phyloP scores from a whole-genome alignment of 1,140 invertebrate species.

The Calephelis nemesis region DNA sequence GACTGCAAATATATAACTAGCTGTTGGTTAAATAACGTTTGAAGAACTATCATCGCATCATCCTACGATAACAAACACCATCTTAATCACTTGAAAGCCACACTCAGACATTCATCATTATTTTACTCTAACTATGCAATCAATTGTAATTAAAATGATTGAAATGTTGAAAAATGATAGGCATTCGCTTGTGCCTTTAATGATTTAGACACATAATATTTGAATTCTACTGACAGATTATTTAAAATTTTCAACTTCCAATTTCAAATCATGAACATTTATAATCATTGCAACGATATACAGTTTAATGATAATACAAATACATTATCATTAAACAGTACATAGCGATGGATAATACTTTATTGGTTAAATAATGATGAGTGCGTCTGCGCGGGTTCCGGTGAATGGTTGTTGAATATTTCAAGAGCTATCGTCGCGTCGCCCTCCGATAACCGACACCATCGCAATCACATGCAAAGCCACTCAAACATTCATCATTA shows the following conservation, averaged over 20 bases:
- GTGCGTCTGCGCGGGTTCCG: slow-evolving; percentile 12
- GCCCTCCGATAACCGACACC: slow-evolving; percentile 27
- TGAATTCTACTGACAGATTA: too few species aligned
- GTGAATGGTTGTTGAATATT: slow-evolving; percentile 61
- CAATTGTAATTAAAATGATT: too few species aligned
- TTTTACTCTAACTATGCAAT: background rate
- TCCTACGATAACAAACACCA: slow-evolving; percentile 22
- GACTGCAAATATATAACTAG: slow-evolving; percentile 1
- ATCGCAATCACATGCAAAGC: background rate
- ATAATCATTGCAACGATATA: too few species aligned
- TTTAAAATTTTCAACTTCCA: too few species aligned
- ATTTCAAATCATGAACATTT: too few species aligned
- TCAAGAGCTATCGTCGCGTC: slow-evolving; percentile 49
- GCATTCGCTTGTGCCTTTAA: too few species aligned
- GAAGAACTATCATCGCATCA: slow-evolving; percentile 48
- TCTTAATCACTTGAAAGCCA: background rate
- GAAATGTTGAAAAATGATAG: too few species aligned
- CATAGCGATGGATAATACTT: too few species aligned
- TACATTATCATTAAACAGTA: too few species aligned
- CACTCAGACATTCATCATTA: background rate
- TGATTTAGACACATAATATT: too few species aligned
- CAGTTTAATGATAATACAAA: too few species aligned
- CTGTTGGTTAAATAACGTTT: slow-evolving; percentile 40
- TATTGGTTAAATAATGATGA: slow-evolving; percentile 5
- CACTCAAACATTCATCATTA: slow-evolving; percentile 10